These are phyloP conservation scores for Dinoponera quadriceps DNA, from an alignment of 1,140 invertebrate species.

Conservation along the genomic window DNA sequence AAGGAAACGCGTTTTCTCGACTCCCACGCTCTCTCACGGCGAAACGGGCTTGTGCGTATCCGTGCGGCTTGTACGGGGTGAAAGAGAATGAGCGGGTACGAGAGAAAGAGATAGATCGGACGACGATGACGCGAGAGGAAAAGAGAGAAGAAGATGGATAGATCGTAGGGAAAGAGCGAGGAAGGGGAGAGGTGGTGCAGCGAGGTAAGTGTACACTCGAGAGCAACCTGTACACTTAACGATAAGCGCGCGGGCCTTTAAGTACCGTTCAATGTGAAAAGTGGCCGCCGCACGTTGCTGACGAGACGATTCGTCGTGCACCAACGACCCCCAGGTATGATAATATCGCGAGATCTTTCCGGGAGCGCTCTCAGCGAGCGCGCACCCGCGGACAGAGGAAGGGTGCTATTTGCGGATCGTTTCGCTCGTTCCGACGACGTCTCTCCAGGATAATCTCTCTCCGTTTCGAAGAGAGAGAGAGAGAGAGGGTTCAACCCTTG, in stretches of 20 bases:
- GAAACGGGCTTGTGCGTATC: conserved; percentile 32
- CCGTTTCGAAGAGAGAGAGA: too few species aligned
- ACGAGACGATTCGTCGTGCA: conserved; percentile 61
- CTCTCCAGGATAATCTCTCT: not conserved
- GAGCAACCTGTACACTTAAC: conserved; percentile 61
- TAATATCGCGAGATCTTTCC: conserved; percentile 56
- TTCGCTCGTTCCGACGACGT: conserved; percentile 16
- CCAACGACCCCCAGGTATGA: conserved; percentile 58
- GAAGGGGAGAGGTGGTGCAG: not conserved
- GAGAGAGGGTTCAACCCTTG: not conserved
- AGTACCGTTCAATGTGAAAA: conserved; percentile 63
- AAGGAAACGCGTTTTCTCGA: conserved; percentile 62
- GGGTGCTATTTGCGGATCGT: conserved; percentile 20
- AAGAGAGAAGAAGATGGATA: too few species aligned
- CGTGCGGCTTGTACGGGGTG: not conserved
- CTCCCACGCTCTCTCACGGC: conserved; percentile 67
- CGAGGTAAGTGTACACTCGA: conserved; percentile 49
- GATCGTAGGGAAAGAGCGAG: not conserved
- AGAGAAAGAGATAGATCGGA: not conserved
- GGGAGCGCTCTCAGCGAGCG: not conserved
- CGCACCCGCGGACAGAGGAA: conserved; percentile 14
- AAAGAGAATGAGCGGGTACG: conserved; percentile 4
- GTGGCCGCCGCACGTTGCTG: conserved; percentile 48
- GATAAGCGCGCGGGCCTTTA: conserved; percentile 54
- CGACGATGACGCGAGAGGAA: too few species aligned